These are phyloP conservation scores for Agrotis segetum DNA, from an alignment of 2,888 invertebrate genomes.

Conservation along the genomic window DNA sequence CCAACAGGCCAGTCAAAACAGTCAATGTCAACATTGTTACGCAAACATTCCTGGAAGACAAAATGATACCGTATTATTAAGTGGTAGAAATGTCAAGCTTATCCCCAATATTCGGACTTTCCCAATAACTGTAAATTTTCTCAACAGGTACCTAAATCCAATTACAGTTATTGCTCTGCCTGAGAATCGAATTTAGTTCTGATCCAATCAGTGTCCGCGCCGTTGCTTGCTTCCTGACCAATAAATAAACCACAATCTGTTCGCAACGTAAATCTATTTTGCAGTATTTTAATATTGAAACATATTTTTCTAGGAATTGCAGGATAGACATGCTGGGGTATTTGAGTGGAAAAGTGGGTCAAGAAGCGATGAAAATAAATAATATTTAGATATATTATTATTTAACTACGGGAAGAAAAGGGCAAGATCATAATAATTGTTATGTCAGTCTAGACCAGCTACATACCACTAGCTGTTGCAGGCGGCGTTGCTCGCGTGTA, in stretches of 20 bases:
- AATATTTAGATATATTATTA: too few relatives aligned
- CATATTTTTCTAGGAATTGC: not conserved
- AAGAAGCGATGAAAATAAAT: not conserved
- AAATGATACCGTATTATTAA: not conserved
- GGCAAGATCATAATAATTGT: not conserved
- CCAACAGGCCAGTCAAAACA: too few relatives aligned
- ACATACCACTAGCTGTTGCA: too few relatives aligned
- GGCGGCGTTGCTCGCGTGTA: too few relatives aligned
- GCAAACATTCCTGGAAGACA: not conserved
- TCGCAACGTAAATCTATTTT: conserved; percentile 20
- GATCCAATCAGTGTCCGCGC: conserved; percentile 45
- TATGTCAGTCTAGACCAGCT: too few relatives aligned
- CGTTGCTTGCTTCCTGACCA: conserved; percentile 36
- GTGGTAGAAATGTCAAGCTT: not conserved
- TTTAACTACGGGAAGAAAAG: not conserved
- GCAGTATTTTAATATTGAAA: conserved; percentile 21
- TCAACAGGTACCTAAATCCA: conserved; percentile 53
- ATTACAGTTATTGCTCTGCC: conserved; percentile 42
- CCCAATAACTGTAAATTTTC: conserved; percentile 30
- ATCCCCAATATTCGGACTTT: not conserved
- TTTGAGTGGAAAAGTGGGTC: not conserved
- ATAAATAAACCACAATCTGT: conserved; percentile 45
- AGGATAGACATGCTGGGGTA: not conserved
- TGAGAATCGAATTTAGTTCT: conserved; percentile 48
- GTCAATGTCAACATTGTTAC: too few relatives aligned